These are phyloP conservation scores for Liodrosophila aerea DNA, from an alignment of 2,888 invertebrate genomes.

Conservation along the genomic window DNA sequence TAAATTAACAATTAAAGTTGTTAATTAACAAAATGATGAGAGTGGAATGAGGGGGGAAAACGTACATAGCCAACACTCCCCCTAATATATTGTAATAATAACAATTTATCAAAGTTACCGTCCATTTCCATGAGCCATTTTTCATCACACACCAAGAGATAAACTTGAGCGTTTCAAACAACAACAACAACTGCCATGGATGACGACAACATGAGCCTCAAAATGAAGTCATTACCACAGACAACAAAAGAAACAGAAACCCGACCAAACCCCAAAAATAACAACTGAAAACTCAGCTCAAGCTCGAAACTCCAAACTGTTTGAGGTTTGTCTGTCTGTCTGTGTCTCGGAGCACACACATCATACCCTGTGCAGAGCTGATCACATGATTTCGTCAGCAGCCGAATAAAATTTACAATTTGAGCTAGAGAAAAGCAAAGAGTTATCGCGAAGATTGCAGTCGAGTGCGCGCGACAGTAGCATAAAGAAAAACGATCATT, in stretches of 20 bases:
- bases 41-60: background rate
- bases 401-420: too few species aligned
- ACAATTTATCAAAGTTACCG: slow-evolving; percentile 57
- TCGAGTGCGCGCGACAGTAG: too few species aligned
- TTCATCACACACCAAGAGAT: slow-evolving; percentile 33
- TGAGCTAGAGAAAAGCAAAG: too few species aligned
- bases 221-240: slow-evolving; percentile 70
- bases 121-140: slow-evolving; percentile 44
- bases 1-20: slow-evolving; percentile 69
- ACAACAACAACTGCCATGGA: slow-evolving; percentile 27
- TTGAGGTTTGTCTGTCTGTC: too few species aligned
- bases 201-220: slow-evolving; percentile 3
- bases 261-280: slow-evolving; percentile 27
- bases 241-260: slow-evolving; percentile 38
- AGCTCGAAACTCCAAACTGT: background rate
- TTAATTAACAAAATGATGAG: slow-evolving; percentile 63
- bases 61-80: slow-evolving; percentile 9
- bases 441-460: too few species aligned
- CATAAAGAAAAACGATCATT: too few species aligned
- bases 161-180: slow-evolving; percentile 25
- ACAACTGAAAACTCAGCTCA: slow-evolving; percentile 5
- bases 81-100: slow-evolving; percentile 24
- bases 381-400: too few species aligned
- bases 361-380: slow-evolving; percentile 4
- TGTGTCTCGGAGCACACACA: too few species aligned